phyloP scores from a whole-genome alignment of 1,140 invertebrate genomes.

The Tetragnatha versicolor region DNA sequence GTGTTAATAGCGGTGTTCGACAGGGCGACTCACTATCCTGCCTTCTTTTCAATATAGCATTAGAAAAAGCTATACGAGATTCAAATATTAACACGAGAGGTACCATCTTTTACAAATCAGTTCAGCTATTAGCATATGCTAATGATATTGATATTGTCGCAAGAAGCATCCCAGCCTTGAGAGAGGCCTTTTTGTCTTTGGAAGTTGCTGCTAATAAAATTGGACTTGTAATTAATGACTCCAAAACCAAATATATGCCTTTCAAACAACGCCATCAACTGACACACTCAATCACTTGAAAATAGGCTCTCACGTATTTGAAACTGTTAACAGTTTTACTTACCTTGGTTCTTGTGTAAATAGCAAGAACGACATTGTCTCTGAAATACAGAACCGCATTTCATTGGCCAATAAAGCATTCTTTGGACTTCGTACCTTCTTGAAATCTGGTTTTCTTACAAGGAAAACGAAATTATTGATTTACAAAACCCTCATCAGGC shows the following conservation, averaged over 20 bases:
- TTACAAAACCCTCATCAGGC: neutral
- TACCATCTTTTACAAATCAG: neutral
- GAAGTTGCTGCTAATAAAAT: neutral
- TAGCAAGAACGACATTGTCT: neutral
- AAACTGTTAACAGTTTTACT: neutral
- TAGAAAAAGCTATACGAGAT: neutral
- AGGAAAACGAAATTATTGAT: neutral
- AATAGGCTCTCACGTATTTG: neutral
- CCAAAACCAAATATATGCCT: neutral
- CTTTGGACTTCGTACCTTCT: neutral
- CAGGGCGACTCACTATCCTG: neutral
- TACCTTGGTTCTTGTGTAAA: neutral
- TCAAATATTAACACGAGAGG: neutral
- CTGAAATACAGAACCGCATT: neutral
- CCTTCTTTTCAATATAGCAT: neutral
- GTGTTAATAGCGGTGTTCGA: slow-evolving; percentile 8
- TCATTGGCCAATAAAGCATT: slow-evolving; percentile 6
- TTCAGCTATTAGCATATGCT: neutral
- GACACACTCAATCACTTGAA: neutral
- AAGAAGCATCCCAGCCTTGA: neutral
- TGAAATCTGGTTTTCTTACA: neutral
- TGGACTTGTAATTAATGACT: neutral
- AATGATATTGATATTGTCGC: slow-evolving; percentile 1
- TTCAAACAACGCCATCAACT: neutral
- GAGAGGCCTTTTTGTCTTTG: neutral